phyloP scores from a whole-genome alignment of 2,113 vertebrate genomes.

The Fulica atra region DNA sequence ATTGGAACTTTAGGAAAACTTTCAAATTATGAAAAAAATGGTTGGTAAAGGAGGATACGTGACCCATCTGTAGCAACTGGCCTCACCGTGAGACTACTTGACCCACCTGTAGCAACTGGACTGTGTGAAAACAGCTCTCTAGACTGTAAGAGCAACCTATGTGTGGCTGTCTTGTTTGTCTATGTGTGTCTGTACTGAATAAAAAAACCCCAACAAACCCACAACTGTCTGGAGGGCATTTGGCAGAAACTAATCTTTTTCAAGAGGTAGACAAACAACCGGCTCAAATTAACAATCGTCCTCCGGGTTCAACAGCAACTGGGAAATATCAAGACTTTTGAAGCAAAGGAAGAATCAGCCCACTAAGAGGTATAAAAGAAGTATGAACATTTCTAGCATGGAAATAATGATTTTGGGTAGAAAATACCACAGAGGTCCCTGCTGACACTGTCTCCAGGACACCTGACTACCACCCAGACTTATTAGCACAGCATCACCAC shows the following conservation, averaged over 20 bases:
- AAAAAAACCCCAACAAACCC: neutral
- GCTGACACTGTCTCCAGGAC: neutral
- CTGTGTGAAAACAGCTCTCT: neutral
- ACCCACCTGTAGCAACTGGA: fast-evolving
- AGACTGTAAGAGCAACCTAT: neutral
- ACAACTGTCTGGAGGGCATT: fast-evolving
- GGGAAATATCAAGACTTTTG: neutral
- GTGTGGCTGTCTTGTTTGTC: neutral
- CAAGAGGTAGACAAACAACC: neutral
- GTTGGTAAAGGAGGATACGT: neutral
- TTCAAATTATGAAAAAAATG: neutral
- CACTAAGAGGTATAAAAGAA: neutral
- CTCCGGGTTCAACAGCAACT: neutral
- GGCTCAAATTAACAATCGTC: neutral
- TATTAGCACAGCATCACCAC: neutral
- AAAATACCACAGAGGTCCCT: fast-evolving
- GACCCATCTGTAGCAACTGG: no score
- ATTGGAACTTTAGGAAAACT: fast-evolving
- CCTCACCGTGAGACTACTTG: neutral
- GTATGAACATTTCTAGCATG: neutral
- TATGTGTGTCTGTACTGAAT: neutral
- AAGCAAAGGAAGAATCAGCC: neutral
- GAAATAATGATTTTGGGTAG: neutral
- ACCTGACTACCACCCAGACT: neutral
- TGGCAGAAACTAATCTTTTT: neutral